These are phyloP conservation scores for Montipora capitata DNA, from an alignment of 92 coral and sea anemone species.

Conservation along the genomic window DNA sequence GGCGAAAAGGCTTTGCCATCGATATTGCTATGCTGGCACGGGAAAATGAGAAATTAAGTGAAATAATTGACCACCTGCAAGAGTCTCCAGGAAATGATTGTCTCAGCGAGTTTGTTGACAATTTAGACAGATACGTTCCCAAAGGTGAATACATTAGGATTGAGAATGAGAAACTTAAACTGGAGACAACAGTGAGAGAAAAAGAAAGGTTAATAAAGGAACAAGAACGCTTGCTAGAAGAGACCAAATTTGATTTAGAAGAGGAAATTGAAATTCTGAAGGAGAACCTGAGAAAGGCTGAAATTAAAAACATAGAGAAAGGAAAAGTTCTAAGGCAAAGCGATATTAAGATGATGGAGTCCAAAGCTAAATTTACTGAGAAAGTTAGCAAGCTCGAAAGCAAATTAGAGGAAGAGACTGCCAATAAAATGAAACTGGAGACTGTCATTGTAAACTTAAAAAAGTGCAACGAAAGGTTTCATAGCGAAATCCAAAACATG, in stretches of 20 bases:
- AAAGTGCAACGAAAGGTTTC: constrained; percentile 56
- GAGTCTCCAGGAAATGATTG: constrained; percentile 66
- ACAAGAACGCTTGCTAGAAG: constrained; percentile 80
- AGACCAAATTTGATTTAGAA: constrained; percentile 76
- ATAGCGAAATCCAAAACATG: constrained; percentile 69
- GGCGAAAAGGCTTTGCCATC: constrained; percentile 69
- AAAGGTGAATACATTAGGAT: constrained; percentile 82
- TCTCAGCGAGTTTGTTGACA: constrained; percentile 72
- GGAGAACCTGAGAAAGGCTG: constrained; percentile 69
- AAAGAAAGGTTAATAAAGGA: constrained; percentile 78
- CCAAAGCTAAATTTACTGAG: constrained; percentile 74
- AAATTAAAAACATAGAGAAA: constrained; percentile 79
- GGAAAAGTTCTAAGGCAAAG: constrained; percentile 64
- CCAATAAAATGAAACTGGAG: constrained; percentile 74
- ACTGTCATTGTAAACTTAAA: constrained; percentile 56
- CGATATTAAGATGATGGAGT: constrained; percentile 80
- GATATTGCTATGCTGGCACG: constrained; percentile 87
- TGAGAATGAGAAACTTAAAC: constrained; percentile 80
- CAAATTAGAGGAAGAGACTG: constrained; percentile 63
- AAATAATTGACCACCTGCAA: constrained; percentile 86
- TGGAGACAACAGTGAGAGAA: constrained; percentile 80
- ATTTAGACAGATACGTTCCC: constrained; percentile 81
- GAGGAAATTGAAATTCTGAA: constrained; percentile 76
- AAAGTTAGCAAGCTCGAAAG: constrained; percentile 67
- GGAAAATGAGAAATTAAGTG: constrained; percentile 90